phyloP scores from a whole-genome alignment of 2,797 vertebrate species.

The Prionace glauca region DNA sequence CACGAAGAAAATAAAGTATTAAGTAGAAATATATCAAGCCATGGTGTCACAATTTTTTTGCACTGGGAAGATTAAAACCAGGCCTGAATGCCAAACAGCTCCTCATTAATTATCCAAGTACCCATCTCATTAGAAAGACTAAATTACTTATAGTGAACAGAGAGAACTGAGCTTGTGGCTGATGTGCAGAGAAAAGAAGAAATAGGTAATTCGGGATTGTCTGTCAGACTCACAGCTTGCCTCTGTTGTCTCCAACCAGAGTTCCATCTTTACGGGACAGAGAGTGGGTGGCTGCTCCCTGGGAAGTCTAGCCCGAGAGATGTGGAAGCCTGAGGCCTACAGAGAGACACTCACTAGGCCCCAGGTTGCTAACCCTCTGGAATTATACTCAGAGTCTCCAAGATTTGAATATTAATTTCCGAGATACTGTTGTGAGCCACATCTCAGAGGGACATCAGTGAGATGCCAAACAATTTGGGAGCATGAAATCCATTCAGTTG shows the following conservation, averaged over 20 bases:
- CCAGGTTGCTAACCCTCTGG: neutral
- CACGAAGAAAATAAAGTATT: neutral
- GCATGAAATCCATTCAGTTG: neutral
- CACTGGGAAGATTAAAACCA: conserved; percentile 2
- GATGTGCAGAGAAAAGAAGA: neutral
- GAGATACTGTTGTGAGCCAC: neutral
- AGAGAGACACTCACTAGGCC: neutral
- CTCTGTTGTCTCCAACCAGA: neutral
- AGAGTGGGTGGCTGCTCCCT: neutral
- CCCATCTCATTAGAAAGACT: neutral
- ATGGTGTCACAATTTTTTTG: neutral
- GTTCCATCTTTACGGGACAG: neutral
- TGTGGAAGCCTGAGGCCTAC: neutral
- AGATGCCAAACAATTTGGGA: neutral
- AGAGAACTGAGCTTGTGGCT: neutral
- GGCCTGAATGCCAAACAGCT: neutral
- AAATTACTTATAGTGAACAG: neutral
- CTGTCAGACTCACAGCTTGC: neutral
- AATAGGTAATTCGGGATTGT: neutral
- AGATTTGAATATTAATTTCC: neutral
- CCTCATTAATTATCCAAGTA: neutral
- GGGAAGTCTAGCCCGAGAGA: neutral
- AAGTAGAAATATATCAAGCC: conserved; percentile 13
- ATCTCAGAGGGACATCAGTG: neutral
- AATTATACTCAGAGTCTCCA: neutral